Evolutionary conservation across 2,888 invertebrate species (phyloP).

Genomic region (Parascotia fuliginaria): DNA sequence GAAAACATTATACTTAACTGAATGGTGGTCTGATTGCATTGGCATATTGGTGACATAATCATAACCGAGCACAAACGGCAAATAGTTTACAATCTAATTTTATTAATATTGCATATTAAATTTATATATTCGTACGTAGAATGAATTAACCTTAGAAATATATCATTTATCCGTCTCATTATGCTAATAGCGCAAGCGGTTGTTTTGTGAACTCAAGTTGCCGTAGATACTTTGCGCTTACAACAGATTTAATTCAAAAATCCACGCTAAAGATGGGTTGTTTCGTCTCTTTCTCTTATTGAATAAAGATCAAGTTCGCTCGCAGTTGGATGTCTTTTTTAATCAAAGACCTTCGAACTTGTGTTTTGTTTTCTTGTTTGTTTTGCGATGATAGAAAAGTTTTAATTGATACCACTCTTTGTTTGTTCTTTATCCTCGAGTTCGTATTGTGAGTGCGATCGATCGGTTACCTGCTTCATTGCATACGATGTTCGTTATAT

Average conservation of each 20-base stretch:
- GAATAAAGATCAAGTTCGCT: conserved; percentile 56
- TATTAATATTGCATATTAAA: background rate
- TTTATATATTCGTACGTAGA: background rate
- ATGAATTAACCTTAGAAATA: no score
- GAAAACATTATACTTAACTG: no score
- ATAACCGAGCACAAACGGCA: no score
- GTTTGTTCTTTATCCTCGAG: conserved; percentile 46
- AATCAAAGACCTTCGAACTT: conserved; percentile 67
- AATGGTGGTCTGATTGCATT: no score
- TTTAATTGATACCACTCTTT: conserved; percentile 65
- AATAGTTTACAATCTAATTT: no score
- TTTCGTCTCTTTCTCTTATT: conserved; percentile 40
- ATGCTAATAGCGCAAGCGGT: conserved; percentile 37
- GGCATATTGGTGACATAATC: no score
- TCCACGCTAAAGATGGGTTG: conserved; percentile 41
- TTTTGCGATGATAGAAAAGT: conserved; percentile 64
- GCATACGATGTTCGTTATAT: background rate
- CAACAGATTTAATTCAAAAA: conserved; percentile 54
- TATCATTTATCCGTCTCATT: conserved; percentile 42
- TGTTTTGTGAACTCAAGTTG: conserved; percentile 24
- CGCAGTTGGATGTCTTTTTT: conserved; percentile 57
- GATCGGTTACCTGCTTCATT: conserved; percentile 35
- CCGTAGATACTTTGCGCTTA: conserved; percentile 33
- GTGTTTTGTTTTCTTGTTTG: conserved; percentile 64
- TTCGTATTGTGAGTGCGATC: conserved; percentile 28